phyloP scores from a whole-genome alignment of 2,797 vertebrate species.

The Aldrovandia affinis region DNA sequence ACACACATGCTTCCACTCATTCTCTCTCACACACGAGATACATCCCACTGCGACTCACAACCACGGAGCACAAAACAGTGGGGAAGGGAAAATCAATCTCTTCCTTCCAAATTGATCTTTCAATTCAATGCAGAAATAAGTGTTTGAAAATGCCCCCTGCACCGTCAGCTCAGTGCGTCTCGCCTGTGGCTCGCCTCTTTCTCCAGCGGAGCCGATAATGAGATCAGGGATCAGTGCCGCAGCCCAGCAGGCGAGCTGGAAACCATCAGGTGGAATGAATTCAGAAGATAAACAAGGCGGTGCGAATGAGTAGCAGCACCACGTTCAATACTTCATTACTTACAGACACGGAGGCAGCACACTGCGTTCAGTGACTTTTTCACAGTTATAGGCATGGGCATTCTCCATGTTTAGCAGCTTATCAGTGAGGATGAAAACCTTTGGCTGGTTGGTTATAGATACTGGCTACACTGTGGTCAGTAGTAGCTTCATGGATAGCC shows the following conservation, averaged over 20 bases:
- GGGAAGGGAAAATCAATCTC: slow-evolving; percentile 16
- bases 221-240: background rate
- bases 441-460: background rate
- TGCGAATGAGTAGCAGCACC: background rate
- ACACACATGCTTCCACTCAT: background rate
- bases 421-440: background rate
- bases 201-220: slow-evolving; percentile 18
- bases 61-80: background rate
- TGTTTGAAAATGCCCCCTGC: slow-evolving; percentile 8
- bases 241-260: background rate
- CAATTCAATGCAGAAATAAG: slow-evolving; percentile 2
- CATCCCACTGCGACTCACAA: background rate
- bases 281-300: slow-evolving; percentile 17
- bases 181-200: background rate
- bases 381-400: background rate
- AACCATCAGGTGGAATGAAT: background rate
- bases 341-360: background rate
- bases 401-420: background rate
- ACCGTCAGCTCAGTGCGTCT: background rate
- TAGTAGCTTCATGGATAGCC: background rate
- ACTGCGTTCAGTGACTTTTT: background rate
- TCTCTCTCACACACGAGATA: background rate
- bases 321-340: background rate
- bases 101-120: slow-evolving; percentile 20
- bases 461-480: background rate